Conservation (phyloP, 2,888 invertebrate species). For the Limnephilus lunatus region DNA sequence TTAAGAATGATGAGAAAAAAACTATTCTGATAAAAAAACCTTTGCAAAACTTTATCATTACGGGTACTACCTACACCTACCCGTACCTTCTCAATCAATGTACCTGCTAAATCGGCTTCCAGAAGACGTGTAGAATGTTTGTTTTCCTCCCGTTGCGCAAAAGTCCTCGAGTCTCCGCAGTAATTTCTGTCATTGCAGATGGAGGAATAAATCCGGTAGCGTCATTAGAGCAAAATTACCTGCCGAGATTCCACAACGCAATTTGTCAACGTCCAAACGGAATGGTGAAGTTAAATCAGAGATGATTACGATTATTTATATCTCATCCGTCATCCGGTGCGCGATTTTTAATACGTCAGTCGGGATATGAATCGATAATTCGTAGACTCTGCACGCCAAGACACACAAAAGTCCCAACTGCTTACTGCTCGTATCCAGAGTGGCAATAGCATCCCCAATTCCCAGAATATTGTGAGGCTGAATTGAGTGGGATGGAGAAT, state of each 20-base stretch:
- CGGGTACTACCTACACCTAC: neutral
- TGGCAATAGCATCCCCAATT: too few relatives aligned
- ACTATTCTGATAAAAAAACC: neutral
- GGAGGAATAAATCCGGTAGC: neutral
- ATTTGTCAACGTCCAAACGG: constrained; percentile 53
- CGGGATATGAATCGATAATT: neutral
- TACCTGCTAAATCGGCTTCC: neutral
- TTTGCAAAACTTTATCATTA: neutral
- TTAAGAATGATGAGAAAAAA: neutral
- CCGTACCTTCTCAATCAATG: too few relatives aligned
- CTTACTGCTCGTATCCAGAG: too few relatives aligned
- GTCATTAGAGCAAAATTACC: neutral
- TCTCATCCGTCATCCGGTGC: constrained; percentile 48
- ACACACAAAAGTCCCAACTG: too few relatives aligned
- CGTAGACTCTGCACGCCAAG: neutral
- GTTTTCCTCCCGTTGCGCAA: neutral
- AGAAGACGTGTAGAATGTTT: neutral
- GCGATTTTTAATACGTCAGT: neutral
- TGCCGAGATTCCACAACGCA: constrained; percentile 8
- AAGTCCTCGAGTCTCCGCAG: neutral
- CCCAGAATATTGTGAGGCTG: too few relatives aligned
- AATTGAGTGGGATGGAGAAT: too few relatives aligned
- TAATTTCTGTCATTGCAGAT: neutral
- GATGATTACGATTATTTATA: constrained; percentile 49
- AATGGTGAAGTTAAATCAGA: constrained; percentile 50